These are phyloP conservation scores for Mobula birostris DNA, from an alignment of 2,113 vertebrate species.

Conservation along the genomic window DNA sequence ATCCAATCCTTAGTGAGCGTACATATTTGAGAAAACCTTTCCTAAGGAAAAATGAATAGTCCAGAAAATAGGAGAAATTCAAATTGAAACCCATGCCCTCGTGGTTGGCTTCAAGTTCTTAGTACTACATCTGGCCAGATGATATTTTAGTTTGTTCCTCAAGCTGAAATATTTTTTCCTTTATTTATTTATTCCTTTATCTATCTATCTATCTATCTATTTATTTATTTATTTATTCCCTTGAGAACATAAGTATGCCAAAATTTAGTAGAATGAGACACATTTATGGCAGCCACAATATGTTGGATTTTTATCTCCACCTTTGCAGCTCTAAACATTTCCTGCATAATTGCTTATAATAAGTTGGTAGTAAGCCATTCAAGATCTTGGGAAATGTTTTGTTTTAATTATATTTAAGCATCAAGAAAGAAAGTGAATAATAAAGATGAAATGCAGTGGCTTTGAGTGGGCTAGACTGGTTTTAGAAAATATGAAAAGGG, in stretches of 20 bases:
- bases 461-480: background rate
- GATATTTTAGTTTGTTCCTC: background rate
- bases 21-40: background rate
- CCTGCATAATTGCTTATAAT: background rate
- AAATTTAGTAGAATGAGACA: background rate
- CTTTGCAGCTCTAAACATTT: background rate
- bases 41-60: background rate
- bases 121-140: background rate
- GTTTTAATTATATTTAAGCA: background rate
- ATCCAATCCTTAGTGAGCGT: background rate
- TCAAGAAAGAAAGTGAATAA: background rate
- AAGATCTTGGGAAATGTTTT: background rate
- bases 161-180: background rate
- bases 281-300: background rate
- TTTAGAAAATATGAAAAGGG: background rate
- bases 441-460: background rate
- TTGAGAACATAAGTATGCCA: background rate
- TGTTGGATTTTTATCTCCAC: too few species aligned
- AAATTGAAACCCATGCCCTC: background rate
- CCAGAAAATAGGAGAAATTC: background rate
- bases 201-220: too few species aligned
- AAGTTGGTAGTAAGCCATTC: background rate
- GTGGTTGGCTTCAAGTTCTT: background rate
- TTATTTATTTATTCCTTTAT: too few species aligned
- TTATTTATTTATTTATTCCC: background rate